A percentile compares a stretch with the other conserved stretches of the same genome.
phyloP scores from a whole-genome alignment of 2,888 invertebrate genomes.

The Erebia palarica region DNA sequence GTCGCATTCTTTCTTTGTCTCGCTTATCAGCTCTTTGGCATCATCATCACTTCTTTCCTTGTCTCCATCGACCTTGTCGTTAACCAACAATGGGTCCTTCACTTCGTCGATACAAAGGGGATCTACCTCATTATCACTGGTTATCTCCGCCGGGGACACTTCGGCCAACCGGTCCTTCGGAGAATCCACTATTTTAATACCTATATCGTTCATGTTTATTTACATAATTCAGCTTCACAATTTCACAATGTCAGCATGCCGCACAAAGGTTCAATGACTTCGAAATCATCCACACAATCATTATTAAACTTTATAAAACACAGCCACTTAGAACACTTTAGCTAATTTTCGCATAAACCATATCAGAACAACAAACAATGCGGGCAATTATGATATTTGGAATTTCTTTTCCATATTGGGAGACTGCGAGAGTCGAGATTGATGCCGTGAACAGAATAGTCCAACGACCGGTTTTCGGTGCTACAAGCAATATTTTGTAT shows the following conservation, averaged over 20 bases:
- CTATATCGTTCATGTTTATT: constrained; percentile 82
- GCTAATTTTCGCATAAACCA: constrained; percentile 35
- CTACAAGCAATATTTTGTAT: constrained; percentile 39
- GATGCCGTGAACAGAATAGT: constrained; percentile 72
- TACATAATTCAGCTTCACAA: constrained; percentile 77
- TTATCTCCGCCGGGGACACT: constrained; percentile 56
- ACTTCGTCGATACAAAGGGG: constrained; percentile 67
- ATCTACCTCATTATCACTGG: constrained; percentile 66
- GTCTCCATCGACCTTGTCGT: constrained; percentile 48
- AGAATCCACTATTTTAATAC: constrained; percentile 74
- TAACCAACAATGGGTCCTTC: constrained; percentile 49
- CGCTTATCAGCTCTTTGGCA: constrained; percentile 72
- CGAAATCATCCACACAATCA: constrained; percentile 63
- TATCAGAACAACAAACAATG: constrained; percentile 31
- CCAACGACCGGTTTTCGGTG: constrained; percentile 57
- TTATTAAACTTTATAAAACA: constrained; percentile 43
- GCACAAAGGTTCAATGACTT: constrained; percentile 71
- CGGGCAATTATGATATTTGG: constrained; percentile 51
- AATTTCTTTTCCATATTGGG: constrained; percentile 68
- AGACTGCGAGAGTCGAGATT: constrained; percentile 61
- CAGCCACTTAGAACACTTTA: constrained; percentile 29
- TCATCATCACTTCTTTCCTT: constrained; percentile 74
- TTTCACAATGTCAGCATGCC: constrained; percentile 73
- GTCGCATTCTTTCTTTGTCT: constrained; percentile 53
- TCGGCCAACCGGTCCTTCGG: constrained; percentile 63